A percentile compares a stretch with the other conserved stretches of the same genome.
Conservation (phyloP, 2,888 invertebrate genomes). For the Folsomia candida region DNA sequence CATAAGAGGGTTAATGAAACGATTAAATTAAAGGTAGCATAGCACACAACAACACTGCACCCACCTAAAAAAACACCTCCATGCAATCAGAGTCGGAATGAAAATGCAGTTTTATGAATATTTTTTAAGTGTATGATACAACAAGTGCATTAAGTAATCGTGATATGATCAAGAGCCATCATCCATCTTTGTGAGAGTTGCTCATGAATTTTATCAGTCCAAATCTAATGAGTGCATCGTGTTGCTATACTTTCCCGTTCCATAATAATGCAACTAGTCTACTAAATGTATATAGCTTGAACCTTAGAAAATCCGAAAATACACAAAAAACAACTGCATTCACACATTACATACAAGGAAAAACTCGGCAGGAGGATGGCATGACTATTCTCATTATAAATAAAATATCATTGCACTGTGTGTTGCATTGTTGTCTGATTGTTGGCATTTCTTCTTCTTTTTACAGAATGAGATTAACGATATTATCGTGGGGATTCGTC, state of each 20-base stretch:
- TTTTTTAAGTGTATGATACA: too few species aligned
- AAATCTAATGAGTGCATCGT: too few species aligned
- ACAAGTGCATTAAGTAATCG: neutral
- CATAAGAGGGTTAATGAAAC: conserved; percentile 24
- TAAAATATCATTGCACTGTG: neutral
- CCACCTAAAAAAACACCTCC: too few species aligned
- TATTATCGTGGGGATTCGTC: conserved; percentile 37
- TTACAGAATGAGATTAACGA: conserved; percentile 45
- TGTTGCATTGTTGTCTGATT: neutral
- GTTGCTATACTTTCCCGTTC: too few species aligned
- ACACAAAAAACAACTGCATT: neutral
- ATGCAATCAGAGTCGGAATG: neutral
- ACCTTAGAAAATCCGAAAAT: neutral
- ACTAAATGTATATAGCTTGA: neutral
- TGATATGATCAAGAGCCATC: neutral
- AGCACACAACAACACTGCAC: too few species aligned
- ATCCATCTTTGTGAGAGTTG: neutral
- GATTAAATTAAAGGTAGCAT: too few species aligned
- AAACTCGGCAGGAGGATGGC: conserved; percentile 6
- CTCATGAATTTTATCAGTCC: neutral
- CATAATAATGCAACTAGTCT: too few species aligned
- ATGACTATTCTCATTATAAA: neutral
- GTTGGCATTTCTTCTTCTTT: conserved; percentile 7
- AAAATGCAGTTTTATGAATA: neutral
- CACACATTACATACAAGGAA: too few species aligned